A percentile compares a stretch with the other conserved stretches of the same genome.
phyloP scores from a whole-genome alignment of 2,797 vertebrate genomes.

The Spatula versicolor region DNA sequence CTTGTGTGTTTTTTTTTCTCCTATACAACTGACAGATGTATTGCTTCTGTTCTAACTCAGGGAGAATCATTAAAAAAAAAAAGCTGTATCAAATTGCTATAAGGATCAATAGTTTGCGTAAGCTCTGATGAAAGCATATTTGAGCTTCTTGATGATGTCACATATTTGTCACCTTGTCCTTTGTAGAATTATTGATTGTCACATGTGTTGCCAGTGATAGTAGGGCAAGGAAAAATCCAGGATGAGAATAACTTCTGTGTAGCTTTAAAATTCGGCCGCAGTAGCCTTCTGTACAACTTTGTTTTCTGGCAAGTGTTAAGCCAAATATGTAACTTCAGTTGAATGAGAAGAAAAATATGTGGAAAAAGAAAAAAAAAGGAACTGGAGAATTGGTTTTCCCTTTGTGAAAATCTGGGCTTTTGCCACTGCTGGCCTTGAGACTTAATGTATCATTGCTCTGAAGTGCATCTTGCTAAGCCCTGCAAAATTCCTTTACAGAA shows the following conservation, averaged over 20 bases:
- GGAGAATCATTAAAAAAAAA: constrained; percentile 14
- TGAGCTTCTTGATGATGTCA: neutral
- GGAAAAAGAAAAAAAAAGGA: neutral
- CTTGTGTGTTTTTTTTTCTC: neutral
- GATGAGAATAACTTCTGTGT: neutral
- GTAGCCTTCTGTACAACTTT: neutral
- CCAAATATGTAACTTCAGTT: neutral
- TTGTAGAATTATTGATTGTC: neutral
- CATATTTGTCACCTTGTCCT: neutral
- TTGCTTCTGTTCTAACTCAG: neutral
- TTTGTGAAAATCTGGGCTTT: neutral
- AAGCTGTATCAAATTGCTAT: neutral
- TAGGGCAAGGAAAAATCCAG: neutral
- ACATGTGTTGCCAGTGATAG: neutral
- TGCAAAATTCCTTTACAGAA: constrained; percentile 8
- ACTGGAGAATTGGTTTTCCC: neutral
- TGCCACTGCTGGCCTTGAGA: neutral
- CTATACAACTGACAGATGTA: neutral
- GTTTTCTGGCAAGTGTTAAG: constrained; percentile 8
- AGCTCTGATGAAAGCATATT: neutral
- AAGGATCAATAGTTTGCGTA: neutral
- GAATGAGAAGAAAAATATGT: neutral
- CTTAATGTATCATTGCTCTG: neutral
- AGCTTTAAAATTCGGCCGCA: constrained; percentile 29
- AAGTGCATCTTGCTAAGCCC: constrained; percentile 7